Evolutionary conservation across 35 echinoderm and acorn worm species (phyloP).

Genomic region (Heliocidaris tuberculata): DNA sequence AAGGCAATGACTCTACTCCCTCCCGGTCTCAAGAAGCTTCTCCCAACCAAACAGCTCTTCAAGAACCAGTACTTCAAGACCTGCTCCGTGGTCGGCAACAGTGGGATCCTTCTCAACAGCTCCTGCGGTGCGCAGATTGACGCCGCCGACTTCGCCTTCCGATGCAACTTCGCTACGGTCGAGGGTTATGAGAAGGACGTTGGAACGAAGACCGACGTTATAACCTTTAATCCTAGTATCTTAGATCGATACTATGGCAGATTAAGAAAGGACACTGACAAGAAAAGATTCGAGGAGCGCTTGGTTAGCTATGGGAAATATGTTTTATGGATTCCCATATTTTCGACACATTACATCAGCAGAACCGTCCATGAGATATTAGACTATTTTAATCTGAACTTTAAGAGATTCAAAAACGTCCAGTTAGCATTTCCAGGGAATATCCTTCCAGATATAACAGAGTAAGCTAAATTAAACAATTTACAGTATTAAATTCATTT

Average conservation of each 20-base stretch:
- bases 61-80: conserved; percentile 68
- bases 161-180: conserved; percentile 90
- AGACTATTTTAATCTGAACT: conserved; percentile 80
- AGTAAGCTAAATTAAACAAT: conserved; percentile 60
- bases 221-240: conserved; percentile 98
- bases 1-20: conserved; percentile 67
- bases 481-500: no score
- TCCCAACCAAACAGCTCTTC: conserved; percentile 81
- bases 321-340: conserved; percentile 88
- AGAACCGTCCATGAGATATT: conserved; percentile 73
- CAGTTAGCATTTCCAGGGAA: conserved; percentile 97
- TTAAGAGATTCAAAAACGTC: conserved; percentile 67
- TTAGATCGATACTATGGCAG: conserved; percentile 66
- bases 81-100: conserved; percentile 91
- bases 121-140: conserved; percentile 77
- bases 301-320: conserved; percentile 75
- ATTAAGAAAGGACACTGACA: conserved; percentile 54
- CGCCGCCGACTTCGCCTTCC: conserved; percentile 71
- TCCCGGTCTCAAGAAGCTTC: conserved; percentile 63
- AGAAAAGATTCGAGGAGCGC: conserved; percentile 54
- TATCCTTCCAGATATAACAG: conserved; percentile 83
- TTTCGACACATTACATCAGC: conserved; percentile 69
- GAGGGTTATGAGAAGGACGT: conserved; percentile 84
- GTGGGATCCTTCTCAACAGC: conserved; percentile 89
- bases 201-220: conserved; percentile 76